A percentile compares a stretch with the other conserved stretches of the same genome.
These are phyloP conservation scores for Agrilus planipennis DNA, from an alignment of 1,140 invertebrate genomes.

Conservation along the genomic window DNA sequence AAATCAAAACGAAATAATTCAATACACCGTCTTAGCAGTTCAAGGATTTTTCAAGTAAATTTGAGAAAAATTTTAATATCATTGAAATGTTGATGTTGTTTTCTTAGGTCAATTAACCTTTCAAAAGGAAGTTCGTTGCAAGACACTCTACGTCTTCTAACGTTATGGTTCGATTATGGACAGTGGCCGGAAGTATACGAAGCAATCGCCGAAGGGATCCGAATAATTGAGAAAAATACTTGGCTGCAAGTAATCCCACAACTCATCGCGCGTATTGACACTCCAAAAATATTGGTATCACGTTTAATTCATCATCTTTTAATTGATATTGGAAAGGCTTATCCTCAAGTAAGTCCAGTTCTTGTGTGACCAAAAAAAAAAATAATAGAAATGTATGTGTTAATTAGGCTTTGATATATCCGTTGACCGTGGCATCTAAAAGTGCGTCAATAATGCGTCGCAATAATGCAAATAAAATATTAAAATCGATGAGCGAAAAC, in stretches of 20 bases:
- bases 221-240: slow-evolving; percentile 90
- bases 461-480: slow-evolving; percentile 87
- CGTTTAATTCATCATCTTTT: slow-evolving; percentile 86
- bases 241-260: slow-evolving; percentile 99
- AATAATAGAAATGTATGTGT: slow-evolving; percentile 2
- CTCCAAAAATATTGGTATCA: slow-evolving; percentile 73
- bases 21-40: slow-evolving; percentile 86
- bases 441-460: slow-evolving; percentile 72
- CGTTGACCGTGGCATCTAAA: slow-evolving; percentile 93
- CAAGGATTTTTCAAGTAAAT: slow-evolving; percentile 62
- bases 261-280: slow-evolving; percentile 95
- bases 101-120: slow-evolving; percentile 73
- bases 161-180: slow-evolving; percentile 92
- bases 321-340: slow-evolving; percentile 86
- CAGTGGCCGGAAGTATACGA: slow-evolving; percentile 89
- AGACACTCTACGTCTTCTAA: slow-evolving; percentile 87
- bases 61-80: slow-evolving; percentile 4
- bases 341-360: slow-evolving; percentile 41
- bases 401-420: slow-evolving; percentile 83
- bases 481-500: slow-evolving; percentile 93
- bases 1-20: slow-evolving; percentile 42
- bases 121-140: slow-evolving; percentile 91
- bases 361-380: not conserved
- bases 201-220: slow-evolving; percentile 82
- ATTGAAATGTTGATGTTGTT: not conserved